Percentiles rank a stretch among this genome's conserved stretches.
phyloP scores from a whole-genome alignment of 1,140 invertebrate genomes.

The Pogonomyrmex californicus region DNA sequence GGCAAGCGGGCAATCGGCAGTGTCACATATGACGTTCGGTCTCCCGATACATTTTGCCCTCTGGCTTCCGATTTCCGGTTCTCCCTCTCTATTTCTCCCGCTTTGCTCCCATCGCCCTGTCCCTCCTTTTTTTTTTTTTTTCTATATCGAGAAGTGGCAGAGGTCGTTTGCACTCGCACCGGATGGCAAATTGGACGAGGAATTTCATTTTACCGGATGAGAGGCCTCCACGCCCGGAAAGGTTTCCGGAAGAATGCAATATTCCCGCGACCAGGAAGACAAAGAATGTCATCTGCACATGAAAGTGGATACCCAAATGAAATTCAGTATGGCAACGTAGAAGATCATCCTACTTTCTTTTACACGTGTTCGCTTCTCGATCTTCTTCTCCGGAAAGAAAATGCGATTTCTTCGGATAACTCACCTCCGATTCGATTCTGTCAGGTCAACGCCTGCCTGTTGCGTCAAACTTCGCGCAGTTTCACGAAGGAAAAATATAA shows the following conservation, averaged over 20 bases:
- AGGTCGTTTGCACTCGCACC: constrained; percentile 63
- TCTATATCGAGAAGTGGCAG: constrained; percentile 32
- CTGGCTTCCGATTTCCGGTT: constrained; percentile 48
- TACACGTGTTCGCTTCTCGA: constrained; percentile 23
- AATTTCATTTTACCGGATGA: constrained; percentile 79
- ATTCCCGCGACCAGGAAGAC: constrained; percentile 72
- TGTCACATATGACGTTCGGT: constrained; percentile 61
- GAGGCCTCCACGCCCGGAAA: constrained; percentile 66
- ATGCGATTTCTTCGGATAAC: constrained; percentile 21
- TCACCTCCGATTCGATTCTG: background rate
- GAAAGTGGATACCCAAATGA: constrained; percentile 78
- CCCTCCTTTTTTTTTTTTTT: constrained; percentile 54
- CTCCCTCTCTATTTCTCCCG: constrained; percentile 7
- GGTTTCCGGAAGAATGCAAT: constrained; percentile 79
- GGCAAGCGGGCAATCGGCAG: constrained; percentile 25
- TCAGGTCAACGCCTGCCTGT: constrained; percentile 36
- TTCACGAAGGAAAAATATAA: background rate
- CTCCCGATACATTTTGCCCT: constrained; percentile 53
- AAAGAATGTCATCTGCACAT: constrained; percentile 78
- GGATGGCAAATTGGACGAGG: constrained; percentile 78
- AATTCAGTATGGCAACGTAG: constrained; percentile 77
- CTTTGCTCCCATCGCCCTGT: background rate
- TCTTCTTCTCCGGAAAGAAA: constrained; percentile 11
- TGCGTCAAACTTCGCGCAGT: background rate
- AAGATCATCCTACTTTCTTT: constrained; percentile 65